Conservation (phyloP, 2,113 vertebrate species). For the Smithornis capensis region DNA sequence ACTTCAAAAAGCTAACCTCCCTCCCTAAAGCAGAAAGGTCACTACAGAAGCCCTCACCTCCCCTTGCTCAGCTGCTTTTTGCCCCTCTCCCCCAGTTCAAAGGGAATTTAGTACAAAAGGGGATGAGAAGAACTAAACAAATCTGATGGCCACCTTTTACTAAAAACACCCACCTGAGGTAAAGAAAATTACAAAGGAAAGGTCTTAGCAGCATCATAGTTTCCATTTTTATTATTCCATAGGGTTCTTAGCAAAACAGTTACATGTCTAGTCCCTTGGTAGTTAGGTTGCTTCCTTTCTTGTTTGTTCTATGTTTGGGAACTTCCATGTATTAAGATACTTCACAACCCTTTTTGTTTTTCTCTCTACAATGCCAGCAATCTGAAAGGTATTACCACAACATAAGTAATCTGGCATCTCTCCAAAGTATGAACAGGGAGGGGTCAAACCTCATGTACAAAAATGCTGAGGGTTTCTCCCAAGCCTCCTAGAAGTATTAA, state of each 20-base stretch:
- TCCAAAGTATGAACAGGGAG: neutral
- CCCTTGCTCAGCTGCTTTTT: neutral
- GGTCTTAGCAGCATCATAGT: neutral
- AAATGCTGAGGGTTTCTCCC: neutral
- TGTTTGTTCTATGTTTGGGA: neutral
- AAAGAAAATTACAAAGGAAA: neutral
- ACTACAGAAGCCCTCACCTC: neutral
- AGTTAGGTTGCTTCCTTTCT: neutral
- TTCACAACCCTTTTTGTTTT: neutral
- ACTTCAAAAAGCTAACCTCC: neutral
- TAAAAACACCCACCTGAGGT: neutral
- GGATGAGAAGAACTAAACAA: neutral
- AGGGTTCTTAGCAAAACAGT: constrained; percentile 13
- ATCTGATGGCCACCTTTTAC: neutral
- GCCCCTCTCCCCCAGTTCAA: neutral
- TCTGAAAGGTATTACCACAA: neutral
- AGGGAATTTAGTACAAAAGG: neutral
- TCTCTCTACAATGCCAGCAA: neutral
- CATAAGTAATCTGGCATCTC: neutral
- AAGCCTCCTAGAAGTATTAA: neutral
- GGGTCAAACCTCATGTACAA: neutral
- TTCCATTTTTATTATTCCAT: constrained; percentile 29
- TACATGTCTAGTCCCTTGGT: neutral
- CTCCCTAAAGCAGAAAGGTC: constrained; percentile 9
- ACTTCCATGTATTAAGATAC: neutral